These are phyloP conservation scores for Platichthys stellatus DNA, from an alignment of 2,113 vertebrate species.

Conservation along the genomic window DNA sequence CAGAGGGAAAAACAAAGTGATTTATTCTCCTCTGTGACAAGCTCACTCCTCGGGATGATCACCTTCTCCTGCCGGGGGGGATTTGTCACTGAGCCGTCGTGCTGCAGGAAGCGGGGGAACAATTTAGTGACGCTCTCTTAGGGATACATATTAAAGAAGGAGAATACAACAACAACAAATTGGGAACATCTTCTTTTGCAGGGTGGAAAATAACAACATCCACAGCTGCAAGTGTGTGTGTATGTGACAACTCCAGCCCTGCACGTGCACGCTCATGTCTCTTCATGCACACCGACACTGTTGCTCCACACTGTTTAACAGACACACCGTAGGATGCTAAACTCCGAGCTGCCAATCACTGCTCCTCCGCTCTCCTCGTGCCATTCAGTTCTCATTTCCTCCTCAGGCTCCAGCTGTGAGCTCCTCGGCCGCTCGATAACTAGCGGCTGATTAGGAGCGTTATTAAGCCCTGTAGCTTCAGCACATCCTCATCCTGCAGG, in stretches of 20 bases:
- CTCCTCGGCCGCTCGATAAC: constrained; percentile 46
- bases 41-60: constrained; percentile 56
- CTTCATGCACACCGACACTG: constrained; percentile 1
- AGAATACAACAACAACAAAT: constrained; percentile 51
- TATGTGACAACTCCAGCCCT: neutral
- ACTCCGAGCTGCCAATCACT: constrained; percentile 43
- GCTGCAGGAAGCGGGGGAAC: constrained; percentile 50
- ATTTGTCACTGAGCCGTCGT: constrained; percentile 71
- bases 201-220: constrained; percentile 46
- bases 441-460: constrained; percentile 58
- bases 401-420: constrained; percentile 24
- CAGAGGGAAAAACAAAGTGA: constrained; percentile 34
- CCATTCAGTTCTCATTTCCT: constrained; percentile 36
- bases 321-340: neutral
- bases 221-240: neutral
- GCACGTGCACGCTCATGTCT: constrained; percentile 10
- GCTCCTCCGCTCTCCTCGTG: constrained; percentile 7
- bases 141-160: constrained; percentile 52
- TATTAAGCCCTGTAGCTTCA: constrained; percentile 36
- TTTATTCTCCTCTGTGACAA: constrained; percentile 59
- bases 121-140: constrained; percentile 66
- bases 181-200: constrained; percentile 35
- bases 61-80: constrained; percentile 65
- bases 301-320: neutral
- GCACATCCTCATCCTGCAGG: constrained; percentile 46